These are phyloP conservation scores for Phaenicophaeus curvirostris DNA, from an alignment of 2,797 vertebrate species.

Conservation along the genomic window DNA sequence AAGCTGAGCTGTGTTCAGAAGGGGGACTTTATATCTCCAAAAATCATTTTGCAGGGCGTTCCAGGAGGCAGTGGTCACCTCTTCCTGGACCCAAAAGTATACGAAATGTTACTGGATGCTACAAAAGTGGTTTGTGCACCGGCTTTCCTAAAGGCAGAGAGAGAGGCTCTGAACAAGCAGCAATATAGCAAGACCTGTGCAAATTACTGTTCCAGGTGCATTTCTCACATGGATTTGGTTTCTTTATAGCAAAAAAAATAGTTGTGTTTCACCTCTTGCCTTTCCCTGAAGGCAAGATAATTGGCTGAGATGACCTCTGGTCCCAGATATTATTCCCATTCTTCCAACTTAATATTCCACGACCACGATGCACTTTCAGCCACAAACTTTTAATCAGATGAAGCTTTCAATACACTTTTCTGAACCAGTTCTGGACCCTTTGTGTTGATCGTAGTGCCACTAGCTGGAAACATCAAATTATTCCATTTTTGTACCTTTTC, in stretches of 20 bases:
- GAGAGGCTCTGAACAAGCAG: background rate
- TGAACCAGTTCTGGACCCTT: background rate
- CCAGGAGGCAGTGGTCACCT: background rate
- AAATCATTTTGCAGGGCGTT: background rate
- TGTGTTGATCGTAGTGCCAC: background rate
- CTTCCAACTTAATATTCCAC: background rate
- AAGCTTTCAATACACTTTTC: background rate
- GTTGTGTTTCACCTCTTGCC: background rate
- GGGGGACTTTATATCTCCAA: rapidly evolving
- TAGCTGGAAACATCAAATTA: background rate
- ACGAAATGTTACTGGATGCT: background rate
- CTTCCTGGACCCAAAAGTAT: background rate
- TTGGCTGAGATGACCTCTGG: background rate
- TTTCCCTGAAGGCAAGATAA: background rate
- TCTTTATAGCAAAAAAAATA: background rate
- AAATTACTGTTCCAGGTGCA: background rate
- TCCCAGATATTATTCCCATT: background rate
- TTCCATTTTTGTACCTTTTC: background rate
- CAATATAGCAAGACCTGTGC: background rate
- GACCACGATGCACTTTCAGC: background rate
- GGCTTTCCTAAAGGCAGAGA: background rate
- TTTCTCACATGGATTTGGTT: background rate
- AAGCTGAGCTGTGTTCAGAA: background rate
- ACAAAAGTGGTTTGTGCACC: background rate
- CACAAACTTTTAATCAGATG: background rate